Evolutionary conservation across 2,113 vertebrate species (phyloP).

Genomic region (Heptranchias perlo): DNA sequence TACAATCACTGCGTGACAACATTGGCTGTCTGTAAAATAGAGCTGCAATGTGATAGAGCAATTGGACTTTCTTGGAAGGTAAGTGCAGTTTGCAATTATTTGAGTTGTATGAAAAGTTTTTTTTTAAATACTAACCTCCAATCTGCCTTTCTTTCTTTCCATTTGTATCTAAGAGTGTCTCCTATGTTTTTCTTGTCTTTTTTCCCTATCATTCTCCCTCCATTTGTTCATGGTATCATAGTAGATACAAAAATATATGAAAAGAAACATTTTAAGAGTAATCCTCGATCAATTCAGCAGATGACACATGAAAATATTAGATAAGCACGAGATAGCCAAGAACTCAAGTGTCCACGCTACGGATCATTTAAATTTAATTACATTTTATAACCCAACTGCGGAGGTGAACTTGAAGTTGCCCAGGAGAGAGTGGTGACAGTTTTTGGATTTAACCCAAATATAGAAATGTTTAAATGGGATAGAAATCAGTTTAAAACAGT

Average conservation of each 20-base stretch:
- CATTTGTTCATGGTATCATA: background rate
- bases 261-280: background rate
- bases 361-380: no score
- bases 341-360: no score
- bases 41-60: conserved; percentile 66
- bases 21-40: conserved; percentile 61
- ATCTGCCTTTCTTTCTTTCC: background rate
- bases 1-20: conserved; percentile 62
- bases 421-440: no score
- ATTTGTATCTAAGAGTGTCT: background rate
- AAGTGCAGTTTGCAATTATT: conserved; percentile 37
- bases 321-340: background rate
- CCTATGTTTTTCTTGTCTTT: background rate
- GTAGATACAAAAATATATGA: background rate
- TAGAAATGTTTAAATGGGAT: no score
- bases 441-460: no score
- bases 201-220: background rate
- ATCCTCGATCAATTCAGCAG: background rate
- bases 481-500: no score
- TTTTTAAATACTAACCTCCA: background rate
- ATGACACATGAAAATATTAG: background rate
- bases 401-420: no score
- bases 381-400: no score
- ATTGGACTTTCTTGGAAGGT: conserved; percentile 80
- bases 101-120: background rate